Evolutionary conservation across 2,888 invertebrate genomes (phyloP), one percentile per base, ranked within the genome.

Genomic region (Clusia tigrina): DNA sequence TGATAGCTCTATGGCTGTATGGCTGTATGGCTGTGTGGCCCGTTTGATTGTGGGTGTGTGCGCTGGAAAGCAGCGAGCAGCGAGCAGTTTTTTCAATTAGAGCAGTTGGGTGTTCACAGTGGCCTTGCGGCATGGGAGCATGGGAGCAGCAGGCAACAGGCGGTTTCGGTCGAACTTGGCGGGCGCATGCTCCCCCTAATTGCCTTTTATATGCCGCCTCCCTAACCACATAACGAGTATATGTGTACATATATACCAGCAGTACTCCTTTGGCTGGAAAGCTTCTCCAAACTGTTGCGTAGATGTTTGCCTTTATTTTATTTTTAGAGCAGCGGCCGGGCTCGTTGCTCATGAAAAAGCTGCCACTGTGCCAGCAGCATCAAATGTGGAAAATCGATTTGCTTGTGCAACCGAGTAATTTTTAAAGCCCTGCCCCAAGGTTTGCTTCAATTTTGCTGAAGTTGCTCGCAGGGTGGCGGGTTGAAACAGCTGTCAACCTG

Each of bases 401-500:
- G n/a, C 24, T 12, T 32, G 62, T 54, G 62, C 66, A 72, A 69
- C 52, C 63, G n/a, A n/a, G n/a, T n/a, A n/a, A n/a, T 67, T 66
- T 56, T 58, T 54, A 59, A 67, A 55, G 52, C 61, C 66, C 58
- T 20, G 10, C 20, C 15, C 12, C 2, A 18, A 20, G 17, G 17
- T 18, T 53, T 56, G 52, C 26, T 57, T 37, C 22, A 20, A 23
- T 53, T 53, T 17, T 53, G 22, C 24, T 53, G 24, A 24, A 38
- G 42, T 18, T 38, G 56, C 23, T 26, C 22, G 26, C 22, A 15
- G 23, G 48, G 26, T n/a, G 57, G 38, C 15, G 32, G 17, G 59
- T 60, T 60, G 69, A 76, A 78, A 78, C 78, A 78, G 78, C 78
- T 78, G 78, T 78, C 76, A 76, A 75, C 72, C 77, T 74, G 72